Evolutionary conservation across 2,888 invertebrate genomes (phyloP).

Genomic region (Watsonalla cultraria): DNA sequence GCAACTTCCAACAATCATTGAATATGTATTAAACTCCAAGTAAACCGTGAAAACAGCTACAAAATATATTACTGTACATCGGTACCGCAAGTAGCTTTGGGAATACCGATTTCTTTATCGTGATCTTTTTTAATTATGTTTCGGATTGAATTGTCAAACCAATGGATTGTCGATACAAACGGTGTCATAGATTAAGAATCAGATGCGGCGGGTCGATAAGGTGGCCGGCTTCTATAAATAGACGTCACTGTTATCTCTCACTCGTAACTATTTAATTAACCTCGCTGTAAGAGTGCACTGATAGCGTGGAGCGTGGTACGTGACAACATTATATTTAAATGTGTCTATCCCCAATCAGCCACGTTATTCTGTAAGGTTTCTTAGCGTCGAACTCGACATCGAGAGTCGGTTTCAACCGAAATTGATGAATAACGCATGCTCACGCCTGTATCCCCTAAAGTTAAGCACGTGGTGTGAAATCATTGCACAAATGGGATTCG

Average conservation of each 20-base stretch:
- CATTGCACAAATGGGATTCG: too few relatives aligned
- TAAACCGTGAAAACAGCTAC: too few relatives aligned
- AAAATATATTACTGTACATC: not conserved
- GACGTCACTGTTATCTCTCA: conserved; percentile 59
- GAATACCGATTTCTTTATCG: not conserved
- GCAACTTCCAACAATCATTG: not conserved
- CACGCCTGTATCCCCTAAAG: too few relatives aligned
- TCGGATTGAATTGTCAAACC: conserved; percentile 10
- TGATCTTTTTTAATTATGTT: not conserved
- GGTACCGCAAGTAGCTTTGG: not conserved
- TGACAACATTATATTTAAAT: conserved; percentile 46
- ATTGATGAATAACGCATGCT: too few relatives aligned
- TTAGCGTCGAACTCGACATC: not conserved
- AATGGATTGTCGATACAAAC: conserved; percentile 15
- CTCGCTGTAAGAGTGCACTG: conserved; percentile 56
- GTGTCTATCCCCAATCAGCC: conserved; percentile 8
- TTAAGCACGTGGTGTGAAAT: too few relatives aligned
- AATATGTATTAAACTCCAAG: not conserved
- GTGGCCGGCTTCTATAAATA: conserved; percentile 55
- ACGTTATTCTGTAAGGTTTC: conserved; percentile 3
- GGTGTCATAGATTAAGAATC: conserved; percentile 51
- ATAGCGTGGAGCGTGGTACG: conserved; percentile 63
- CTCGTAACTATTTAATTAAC: conserved; percentile 72
- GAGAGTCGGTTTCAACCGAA: conserved; percentile 4
- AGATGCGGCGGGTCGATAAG: conserved; percentile 64